phyloP scores from a whole-genome alignment of 1,140 invertebrate species.

The Ericerus pela region DNA sequence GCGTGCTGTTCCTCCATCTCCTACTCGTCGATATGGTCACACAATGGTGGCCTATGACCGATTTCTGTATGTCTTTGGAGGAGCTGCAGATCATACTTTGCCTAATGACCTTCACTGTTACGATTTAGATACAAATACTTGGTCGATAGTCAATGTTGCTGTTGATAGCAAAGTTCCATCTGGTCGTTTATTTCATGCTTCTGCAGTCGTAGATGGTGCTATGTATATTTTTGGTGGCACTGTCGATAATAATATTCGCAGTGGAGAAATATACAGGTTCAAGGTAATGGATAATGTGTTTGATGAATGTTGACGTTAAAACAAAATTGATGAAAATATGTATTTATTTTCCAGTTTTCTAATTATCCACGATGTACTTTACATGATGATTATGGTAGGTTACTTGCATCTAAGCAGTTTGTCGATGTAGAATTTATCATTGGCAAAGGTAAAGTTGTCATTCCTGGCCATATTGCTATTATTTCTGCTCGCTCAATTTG shows the following conservation, averaged over 20 bases:
- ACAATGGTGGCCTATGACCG: constrained; percentile 85
- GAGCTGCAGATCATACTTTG: constrained; percentile 78
- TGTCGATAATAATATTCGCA: constrained; percentile 83
- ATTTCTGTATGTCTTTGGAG: constrained; percentile 87
- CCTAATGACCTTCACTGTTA: constrained; percentile 83
- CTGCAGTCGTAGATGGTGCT: constrained; percentile 80
- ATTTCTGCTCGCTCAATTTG: constrained; percentile 75
- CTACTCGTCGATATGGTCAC: constrained; percentile 82
- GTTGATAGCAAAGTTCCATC: constrained; percentile 58
- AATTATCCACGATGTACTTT: constrained; percentile 88
- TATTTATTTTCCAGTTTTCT: constrained; percentile 51
- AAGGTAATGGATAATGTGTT: constrained; percentile 38
- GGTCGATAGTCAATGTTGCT: constrained; percentile 44
- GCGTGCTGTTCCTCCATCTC: constrained; percentile 70
- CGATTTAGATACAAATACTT: constrained; percentile 82
- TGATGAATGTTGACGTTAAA: too few species aligned
- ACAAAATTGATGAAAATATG: too few species aligned
- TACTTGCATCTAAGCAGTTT: constrained; percentile 65
- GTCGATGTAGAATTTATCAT: constrained; percentile 83
- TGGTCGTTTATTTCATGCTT: constrained; percentile 81
- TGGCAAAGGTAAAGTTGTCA: constrained; percentile 51
- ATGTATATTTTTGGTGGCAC: constrained; percentile 94
- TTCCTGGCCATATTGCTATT: constrained; percentile 74
- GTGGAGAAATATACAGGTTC: constrained; percentile 79
- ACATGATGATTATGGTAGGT: constrained; percentile 78